Evolutionary conservation across 2,797 vertebrate genomes (phyloP).

Genomic region (Channallabes apus): DNA sequence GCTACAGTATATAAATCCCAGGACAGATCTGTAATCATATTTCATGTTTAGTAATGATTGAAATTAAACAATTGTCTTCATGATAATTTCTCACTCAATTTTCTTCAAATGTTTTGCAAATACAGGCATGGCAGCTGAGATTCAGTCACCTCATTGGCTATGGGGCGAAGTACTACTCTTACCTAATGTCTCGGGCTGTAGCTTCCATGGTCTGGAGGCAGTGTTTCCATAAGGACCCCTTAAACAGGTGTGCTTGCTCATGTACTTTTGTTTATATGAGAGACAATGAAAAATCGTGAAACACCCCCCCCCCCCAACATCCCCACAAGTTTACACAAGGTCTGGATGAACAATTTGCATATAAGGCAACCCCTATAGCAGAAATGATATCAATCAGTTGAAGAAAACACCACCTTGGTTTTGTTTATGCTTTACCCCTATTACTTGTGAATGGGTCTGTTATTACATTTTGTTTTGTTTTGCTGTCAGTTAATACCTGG

Average conservation of each 20-base stretch:
- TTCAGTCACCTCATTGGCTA: constrained; percentile 97
- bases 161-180: constrained; percentile 96
- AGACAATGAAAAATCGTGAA: not conserved
- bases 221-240: constrained; percentile 89
- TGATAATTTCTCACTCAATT: constrained; percentile 7
- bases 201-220: constrained; percentile 98
- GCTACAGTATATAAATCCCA: not conserved
- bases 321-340: not conserved
- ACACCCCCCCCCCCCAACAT: too few relatives aligned
- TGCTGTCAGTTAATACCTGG: constrained; percentile 24
- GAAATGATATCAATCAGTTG: not conserved
- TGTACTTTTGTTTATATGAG: not conserved
- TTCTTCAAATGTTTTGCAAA: constrained; percentile 30
- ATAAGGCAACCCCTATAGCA: not conserved
- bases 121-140: constrained; percentile 94
- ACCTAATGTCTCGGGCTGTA: constrained; percentile 95
- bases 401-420: not conserved
- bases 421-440: constrained; percentile 55
- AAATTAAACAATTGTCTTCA: not conserved
- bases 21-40: not conserved
- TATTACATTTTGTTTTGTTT: not conserved
- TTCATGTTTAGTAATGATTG: not conserved
- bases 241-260: constrained; percentile 84
- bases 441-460: constrained; percentile 17
- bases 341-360: not conserved